Evolutionary conservation across 2,888 invertebrate genomes (phyloP).

Genomic region (Diarsia brunnea): DNA sequence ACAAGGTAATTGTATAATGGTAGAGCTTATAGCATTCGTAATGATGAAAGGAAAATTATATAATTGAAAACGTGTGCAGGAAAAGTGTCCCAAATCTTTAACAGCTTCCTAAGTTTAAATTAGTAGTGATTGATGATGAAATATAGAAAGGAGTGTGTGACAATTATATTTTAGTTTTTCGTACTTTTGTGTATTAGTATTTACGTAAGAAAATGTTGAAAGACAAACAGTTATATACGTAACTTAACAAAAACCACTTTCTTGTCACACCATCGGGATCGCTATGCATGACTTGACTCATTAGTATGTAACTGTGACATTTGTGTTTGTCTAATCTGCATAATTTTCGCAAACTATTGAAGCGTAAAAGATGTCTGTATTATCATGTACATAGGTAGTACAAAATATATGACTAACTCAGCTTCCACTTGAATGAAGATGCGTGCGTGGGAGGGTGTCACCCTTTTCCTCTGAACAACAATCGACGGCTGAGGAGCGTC

Average conservation of each 20-base stretch:
- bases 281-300: constrained; percentile 27
- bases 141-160: background rate
- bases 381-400: constrained; percentile 37
- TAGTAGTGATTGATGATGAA: background rate
- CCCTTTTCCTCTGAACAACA: constrained; percentile 84
- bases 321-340: constrained; percentile 42
- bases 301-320: constrained; percentile 48
- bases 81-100: background rate
- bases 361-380: constrained; percentile 50
- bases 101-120: background rate
- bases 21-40: constrained; percentile 17
- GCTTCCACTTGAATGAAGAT: constrained; percentile 85
- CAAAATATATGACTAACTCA: constrained; percentile 72
- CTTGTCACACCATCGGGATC: constrained; percentile 27
- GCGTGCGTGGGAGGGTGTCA: constrained; percentile 87
- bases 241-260: constrained; percentile 27
- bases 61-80: constrained; percentile 34
- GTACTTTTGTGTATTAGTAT: background rate
- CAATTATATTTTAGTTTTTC: background rate
- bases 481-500: constrained; percentile 80
- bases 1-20: constrained; percentile 49
- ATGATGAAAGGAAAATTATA: constrained; percentile 13
- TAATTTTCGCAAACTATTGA: constrained; percentile 56
- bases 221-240: background rate
- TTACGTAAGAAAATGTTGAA: constrained; percentile 6